Conservation (phyloP, 2,888 invertebrate genomes). For the Caenorhabditis angaria region DNA sequence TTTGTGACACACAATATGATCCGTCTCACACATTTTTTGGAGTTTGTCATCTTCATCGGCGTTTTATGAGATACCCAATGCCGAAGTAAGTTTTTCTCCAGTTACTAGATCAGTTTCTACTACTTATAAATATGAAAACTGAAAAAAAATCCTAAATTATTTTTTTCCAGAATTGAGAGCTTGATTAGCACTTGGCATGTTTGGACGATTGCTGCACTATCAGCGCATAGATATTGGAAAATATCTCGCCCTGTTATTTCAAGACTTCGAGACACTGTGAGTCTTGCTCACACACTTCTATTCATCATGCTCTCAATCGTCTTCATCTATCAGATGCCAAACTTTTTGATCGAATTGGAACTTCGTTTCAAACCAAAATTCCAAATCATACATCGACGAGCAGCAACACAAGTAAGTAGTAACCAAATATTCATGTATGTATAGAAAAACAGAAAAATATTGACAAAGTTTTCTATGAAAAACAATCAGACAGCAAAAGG, state of each 20-base stretch:
- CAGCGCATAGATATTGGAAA: slow-evolving; percentile 72
- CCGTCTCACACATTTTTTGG: slow-evolving; percentile 52
- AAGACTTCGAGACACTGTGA: slow-evolving; percentile 67
- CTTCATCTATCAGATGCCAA: slow-evolving; percentile 64
- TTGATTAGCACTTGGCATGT: slow-evolving; percentile 68
- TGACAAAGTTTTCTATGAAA: neutral
- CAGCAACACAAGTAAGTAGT: slow-evolving; percentile 62
- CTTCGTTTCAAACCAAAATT: slow-evolving; percentile 59
- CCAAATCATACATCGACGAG: slow-evolving; percentile 57
- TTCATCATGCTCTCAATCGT: slow-evolving; percentile 56
- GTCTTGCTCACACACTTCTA: slow-evolving; percentile 61
- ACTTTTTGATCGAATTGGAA: slow-evolving; percentile 66
- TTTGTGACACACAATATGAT: slow-evolving; percentile 53
- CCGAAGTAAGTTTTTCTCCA: slow-evolving; percentile 51
- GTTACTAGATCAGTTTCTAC: neutral
- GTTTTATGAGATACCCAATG: slow-evolving; percentile 64
- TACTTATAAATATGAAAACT: slow-evolving; percentile 8
- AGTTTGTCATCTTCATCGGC: slow-evolving; percentile 67
- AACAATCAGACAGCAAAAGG: slow-evolving; percentile 2
- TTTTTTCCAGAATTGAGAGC: slow-evolving; percentile 56
- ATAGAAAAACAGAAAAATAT: no score
- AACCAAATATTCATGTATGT: neutral
- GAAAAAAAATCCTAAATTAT: slow-evolving; percentile 5
- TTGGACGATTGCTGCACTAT: slow-evolving; percentile 70
- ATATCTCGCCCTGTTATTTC: slow-evolving; percentile 70